Conservation (phyloP, 2,797 vertebrate genomes). For the Hemitrygon akajei region DNA sequence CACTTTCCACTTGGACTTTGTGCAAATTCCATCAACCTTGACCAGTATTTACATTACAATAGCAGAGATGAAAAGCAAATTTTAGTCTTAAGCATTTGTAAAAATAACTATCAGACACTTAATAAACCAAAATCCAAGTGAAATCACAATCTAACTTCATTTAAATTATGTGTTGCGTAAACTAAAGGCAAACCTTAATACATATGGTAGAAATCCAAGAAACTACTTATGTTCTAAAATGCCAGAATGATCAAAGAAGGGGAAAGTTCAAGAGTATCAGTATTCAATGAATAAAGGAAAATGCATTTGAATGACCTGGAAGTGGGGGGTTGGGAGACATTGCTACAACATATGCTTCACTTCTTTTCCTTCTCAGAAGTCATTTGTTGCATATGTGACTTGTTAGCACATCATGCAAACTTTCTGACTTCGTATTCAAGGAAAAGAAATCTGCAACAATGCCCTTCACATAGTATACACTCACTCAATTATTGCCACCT, state of each 20-base stretch:
- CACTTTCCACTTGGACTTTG: constrained; percentile 45
- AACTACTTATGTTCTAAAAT: neutral
- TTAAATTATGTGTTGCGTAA: neutral
- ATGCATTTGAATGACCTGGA: constrained; percentile 36
- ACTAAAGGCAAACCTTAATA: neutral
- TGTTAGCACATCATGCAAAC: neutral
- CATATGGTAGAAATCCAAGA: neutral
- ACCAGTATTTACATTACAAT: constrained; percentile 75
- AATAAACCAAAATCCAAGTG: constrained; percentile 51
- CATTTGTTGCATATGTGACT: neutral
- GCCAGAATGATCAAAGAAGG: constrained; percentile 59
- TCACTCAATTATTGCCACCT: neutral
- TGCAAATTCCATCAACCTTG: constrained; percentile 56
- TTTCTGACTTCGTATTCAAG: constrained; percentile 1
- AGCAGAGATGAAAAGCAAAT: constrained; percentile 60
- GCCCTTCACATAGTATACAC: neutral
- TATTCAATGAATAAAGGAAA: constrained; percentile 60
- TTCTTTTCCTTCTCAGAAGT: neutral
- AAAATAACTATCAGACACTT: constrained; percentile 58
- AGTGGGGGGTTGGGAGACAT: constrained; percentile 21
- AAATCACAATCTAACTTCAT: constrained; percentile 45
- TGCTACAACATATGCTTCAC: neutral
- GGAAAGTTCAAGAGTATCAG: constrained; percentile 64
- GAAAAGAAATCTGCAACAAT: neutral
- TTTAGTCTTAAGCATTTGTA: constrained; percentile 73